Conservation (phyloP, 2,797 vertebrate genomes). For the Mastacembelus armatus region DNA sequence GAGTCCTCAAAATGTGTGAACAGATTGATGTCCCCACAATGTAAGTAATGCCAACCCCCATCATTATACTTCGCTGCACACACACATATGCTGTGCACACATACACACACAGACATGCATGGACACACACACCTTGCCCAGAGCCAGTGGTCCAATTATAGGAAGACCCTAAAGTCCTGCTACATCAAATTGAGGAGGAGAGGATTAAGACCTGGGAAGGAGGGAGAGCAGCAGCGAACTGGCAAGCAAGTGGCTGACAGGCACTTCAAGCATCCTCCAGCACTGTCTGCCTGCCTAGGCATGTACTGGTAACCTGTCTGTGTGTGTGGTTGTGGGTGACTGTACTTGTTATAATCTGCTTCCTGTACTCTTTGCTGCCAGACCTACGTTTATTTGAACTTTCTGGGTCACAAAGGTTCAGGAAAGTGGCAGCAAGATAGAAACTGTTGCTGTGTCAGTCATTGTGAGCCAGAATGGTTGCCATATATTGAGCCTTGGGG, state of each 20-base stretch:
- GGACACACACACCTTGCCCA: constrained; percentile 52
- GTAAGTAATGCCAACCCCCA: too few relatives aligned
- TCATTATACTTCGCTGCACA: constrained; percentile 4
- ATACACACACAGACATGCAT: constrained; percentile 16
- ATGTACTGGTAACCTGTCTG: constrained; percentile 34
- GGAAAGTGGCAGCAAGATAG: constrained; percentile 24
- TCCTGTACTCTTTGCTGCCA: constrained; percentile 47
- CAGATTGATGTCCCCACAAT: too few relatives aligned
- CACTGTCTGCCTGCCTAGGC: constrained; percentile 41
- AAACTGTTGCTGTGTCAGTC: constrained; percentile 25
- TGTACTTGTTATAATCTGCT: constrained; percentile 58
- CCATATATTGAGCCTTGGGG: constrained; percentile 12
- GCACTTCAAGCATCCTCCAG: constrained; percentile 53
- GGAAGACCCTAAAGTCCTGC: constrained; percentile 64
- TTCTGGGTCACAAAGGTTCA: constrained; percentile 45
- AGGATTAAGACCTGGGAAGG: constrained; percentile 62
- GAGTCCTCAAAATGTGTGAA: too few relatives aligned
- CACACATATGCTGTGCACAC: constrained; percentile 16
- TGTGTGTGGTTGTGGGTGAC: constrained; percentile 19
- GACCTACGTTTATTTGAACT: constrained; percentile 49
- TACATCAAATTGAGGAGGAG: constrained; percentile 64
- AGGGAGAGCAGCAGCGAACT: constrained; percentile 55
- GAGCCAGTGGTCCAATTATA: constrained; percentile 68
- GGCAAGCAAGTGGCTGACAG: constrained; percentile 59
- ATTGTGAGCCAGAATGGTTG: constrained; percentile 21